Percentiles rank a stretch among this genome's conserved stretches.
phyloP scores from a whole-genome alignment of 2,888 invertebrate species.

The Tetropium fuscum region DNA sequence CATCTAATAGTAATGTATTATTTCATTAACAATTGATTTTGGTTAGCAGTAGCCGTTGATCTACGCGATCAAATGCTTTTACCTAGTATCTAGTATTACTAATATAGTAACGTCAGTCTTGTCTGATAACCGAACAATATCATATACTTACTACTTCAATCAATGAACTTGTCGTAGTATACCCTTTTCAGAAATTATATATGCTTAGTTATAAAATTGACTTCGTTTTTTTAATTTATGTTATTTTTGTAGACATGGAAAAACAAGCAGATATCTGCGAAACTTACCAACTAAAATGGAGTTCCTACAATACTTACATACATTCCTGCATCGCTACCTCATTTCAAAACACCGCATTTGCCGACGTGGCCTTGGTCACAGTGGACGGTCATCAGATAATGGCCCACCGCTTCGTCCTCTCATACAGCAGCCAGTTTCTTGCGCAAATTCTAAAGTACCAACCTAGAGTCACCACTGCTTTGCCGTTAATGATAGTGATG shows the following conservation, averaged over 20 bases:
- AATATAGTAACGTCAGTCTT: too few relatives aligned
- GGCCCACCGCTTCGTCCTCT: constrained; percentile 86
- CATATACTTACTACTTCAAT: too few relatives aligned
- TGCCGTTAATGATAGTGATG: constrained; percentile 76
- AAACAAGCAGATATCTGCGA: constrained; percentile 68
- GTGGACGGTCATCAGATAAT: constrained; percentile 84
- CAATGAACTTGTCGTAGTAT: too few relatives aligned
- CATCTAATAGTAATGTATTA: too few relatives aligned
- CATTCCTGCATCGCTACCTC: constrained; percentile 83
- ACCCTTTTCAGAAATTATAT: too few relatives aligned
- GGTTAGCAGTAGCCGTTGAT: too few relatives aligned
- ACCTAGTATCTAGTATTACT: too few relatives aligned
- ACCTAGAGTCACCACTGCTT: constrained; percentile 56
- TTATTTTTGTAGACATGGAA: constrained; percentile 61
- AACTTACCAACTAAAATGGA: constrained; percentile 91
- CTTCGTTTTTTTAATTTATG: too few relatives aligned
- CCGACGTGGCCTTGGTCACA: constrained; percentile 85
- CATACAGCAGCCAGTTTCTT: constrained; percentile 81
- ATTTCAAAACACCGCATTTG: constrained; percentile 81
- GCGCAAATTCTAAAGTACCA: constrained; percentile 69
- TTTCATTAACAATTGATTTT: too few relatives aligned
- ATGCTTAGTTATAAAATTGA: too few relatives aligned
- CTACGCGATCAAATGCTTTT: too few relatives aligned
- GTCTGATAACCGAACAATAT: too few relatives aligned
- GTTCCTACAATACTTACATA: constrained; percentile 85